Base-by-base conservation (phyloP, 1,140 invertebrate species). In the Calephelis virginiensis region DNA sequence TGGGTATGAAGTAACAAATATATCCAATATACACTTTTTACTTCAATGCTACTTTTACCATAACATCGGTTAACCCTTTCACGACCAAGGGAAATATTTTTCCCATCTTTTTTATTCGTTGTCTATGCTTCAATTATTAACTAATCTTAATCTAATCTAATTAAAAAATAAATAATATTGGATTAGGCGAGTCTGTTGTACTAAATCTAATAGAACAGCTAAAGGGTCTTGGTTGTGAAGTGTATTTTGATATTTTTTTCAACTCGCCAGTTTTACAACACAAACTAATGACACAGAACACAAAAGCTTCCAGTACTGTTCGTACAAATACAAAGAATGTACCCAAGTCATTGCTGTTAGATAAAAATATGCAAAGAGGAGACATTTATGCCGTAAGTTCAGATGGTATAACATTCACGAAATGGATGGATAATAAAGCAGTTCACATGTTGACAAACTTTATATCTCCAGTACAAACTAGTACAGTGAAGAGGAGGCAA, bases 231-330 rank as follows among this genome's bases (percentile, higher is more conserved):
- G 40, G 40, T 43, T 43, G 40, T 9, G 3, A 43, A 43, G 40
- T 43, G 6, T 43, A 43, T 43, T 43, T 82, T 64, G 76, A 82
- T 50, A 88, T 82, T 75, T 82, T 70, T 76, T 87, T 82, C 63
- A 83, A 74, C 17, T 81, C 76, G 12, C 69, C 81, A 65, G 28
- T 61, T 66, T 75, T 81, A 63, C 81, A 76, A 68, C n/a, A 77
- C 60, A 77, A 67, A 76, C 75, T 72, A 12, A 76, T 70, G 64
- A 74, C 53, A 37, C 68, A 71, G n/a, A 74, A 71, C 45, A 69
- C 49, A 28, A 74, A 74, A 62, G 61, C 69, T 12, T 70, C 68
- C 28, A 66, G 63, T 69, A 9, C 40, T 8, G 40, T 43, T 43
- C 40, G 3, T 9, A 43, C 40, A 43, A 43, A 8, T 43, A 43